Percentiles rank a stretch among this genome's conserved stretches.
phyloP scores from a whole-genome alignment of 1,140 invertebrate genomes.

The Aphelenchoides avenae region DNA sequence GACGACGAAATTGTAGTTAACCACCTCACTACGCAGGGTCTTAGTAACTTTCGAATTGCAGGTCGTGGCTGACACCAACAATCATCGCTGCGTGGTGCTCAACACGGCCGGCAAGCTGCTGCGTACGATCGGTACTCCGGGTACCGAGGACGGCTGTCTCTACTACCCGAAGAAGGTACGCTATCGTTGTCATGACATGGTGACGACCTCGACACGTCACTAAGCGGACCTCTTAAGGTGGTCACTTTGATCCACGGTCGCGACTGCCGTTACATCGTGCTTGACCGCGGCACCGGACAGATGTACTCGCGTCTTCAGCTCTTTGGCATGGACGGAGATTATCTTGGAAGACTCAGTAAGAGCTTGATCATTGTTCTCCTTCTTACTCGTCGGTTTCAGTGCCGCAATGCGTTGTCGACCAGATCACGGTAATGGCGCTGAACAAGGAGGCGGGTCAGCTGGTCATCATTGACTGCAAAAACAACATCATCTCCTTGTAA shows the following conservation, averaged over 20 bases:
- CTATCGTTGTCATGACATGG: too few species aligned
- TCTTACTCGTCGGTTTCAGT: not conserved
- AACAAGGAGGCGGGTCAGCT: conserved; percentile 30
- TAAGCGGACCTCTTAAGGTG: conserved; percentile 1
- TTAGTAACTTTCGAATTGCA: too few species aligned
- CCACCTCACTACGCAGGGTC: too few species aligned
- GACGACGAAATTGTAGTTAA: conserved; percentile 28
- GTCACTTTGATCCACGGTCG: conserved; percentile 22
- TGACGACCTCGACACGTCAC: too few species aligned
- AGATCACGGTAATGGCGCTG: conserved; percentile 29
- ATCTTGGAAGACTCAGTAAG: conserved; percentile 25
- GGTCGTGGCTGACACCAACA: too few species aligned
- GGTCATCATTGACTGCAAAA: conserved; percentile 34
- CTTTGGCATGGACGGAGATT: conserved; percentile 31
- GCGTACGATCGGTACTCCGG: conserved; percentile 28
- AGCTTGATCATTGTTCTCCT: conserved; percentile 5
- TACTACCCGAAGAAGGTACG: conserved; percentile 38
- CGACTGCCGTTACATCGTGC: conserved; percentile 28
- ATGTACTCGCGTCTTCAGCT: conserved; percentile 31
- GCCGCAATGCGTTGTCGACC: conserved; percentile 17
- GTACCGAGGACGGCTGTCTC: conserved; percentile 28
- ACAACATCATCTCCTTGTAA: conserved; percentile 25
- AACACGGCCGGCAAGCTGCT: conserved; percentile 21
- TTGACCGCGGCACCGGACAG: conserved; percentile 26
- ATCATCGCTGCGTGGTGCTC: conserved; percentile 30